Base-by-base conservation (phyloP, 53 echinoderm and acorn worm genomes). In the Henricia sp. region DNA sequence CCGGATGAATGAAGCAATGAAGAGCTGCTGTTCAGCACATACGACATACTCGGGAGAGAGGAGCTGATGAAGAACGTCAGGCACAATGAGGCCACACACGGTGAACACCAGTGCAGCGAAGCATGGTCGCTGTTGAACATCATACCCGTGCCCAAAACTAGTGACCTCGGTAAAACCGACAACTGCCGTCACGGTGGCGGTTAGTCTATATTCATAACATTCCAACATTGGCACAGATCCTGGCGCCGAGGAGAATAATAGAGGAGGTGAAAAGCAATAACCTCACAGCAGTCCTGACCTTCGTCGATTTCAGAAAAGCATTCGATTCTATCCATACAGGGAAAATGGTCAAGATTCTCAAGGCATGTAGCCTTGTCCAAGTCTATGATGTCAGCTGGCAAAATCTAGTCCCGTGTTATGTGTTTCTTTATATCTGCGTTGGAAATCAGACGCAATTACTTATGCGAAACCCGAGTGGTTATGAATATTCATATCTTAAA, bases 291-390 rank as follows among this genome's bases (percentile, higher is more conserved):
- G 78, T 55, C 21, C 17, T 74, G 14, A 55, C 55, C n/a, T 59
- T 77, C 60, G 60, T 77, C 17, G 78, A 77, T 43, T 77, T 77
- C 44, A 19, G 23, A 60, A 77, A 62, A 62, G 74, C 78, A 4
- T 77, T 77, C 39, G 59, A 59, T 39, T 59, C 78, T 14, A 54
- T 77, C 4, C 69, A 84, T 20, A 52, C 54, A 23, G 66, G 55
- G 6, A 50, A 52, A n/a, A 51, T 69, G 70, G 50, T 70, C 0
- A 27, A 71, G 9, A 52, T 69, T 32, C 56, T 84, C 19, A 17
- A n/a, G 33, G 84, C n/a, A n/a, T n/a, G n/a, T n/a, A n/a, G n/a
- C n/a, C n/a, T n/a, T n/a, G n/a, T n/a, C n/a, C n/a, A n/a, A n/a
- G n/a, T n/a, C n/a, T n/a, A n/a, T n/a, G n/a, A n/a, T n/a, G n/a